phyloP scores from a whole-genome alignment of 2,113 vertebrate genomes.

The Ardeotis arabs region DNA sequence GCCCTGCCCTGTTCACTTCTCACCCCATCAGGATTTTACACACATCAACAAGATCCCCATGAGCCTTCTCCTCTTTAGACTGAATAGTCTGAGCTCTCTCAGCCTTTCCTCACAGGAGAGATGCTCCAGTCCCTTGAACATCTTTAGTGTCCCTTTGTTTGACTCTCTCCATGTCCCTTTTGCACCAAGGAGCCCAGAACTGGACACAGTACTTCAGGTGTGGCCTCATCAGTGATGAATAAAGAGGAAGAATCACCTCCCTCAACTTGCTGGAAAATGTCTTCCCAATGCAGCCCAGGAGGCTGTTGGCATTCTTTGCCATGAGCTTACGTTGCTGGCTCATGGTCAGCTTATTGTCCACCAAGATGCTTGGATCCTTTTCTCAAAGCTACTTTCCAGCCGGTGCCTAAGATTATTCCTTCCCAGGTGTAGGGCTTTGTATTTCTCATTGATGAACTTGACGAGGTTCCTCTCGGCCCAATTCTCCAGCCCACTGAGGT shows the following conservation, averaged over 20 bases:
- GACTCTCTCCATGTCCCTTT: neutral
- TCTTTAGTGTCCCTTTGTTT: neutral
- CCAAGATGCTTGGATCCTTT: neutral
- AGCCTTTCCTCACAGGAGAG: neutral
- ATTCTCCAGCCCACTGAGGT: neutral
- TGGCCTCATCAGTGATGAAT: neutral
- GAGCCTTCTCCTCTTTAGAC: neutral
- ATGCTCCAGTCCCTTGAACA: neutral
- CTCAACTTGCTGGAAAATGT: rapidly evolving
- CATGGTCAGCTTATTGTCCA: no score
- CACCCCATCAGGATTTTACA: neutral
- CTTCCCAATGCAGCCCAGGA: neutral
- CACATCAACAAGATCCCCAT: neutral
- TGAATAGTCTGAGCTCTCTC: neutral
- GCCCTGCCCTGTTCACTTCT: neutral
- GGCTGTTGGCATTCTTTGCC: neutral
- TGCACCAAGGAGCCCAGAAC: neutral
- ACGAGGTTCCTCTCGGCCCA: rapidly evolving
- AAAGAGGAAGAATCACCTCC: neutral
- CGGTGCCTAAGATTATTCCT: neutral
- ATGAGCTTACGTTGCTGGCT: rapidly evolving
- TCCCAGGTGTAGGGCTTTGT: neutral
- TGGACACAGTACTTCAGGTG: neutral
- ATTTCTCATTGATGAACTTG: neutral
- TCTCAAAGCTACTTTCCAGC: neutral